Percentiles rank a stretch among this genome's conserved stretches.
These are phyloP conservation scores for Nesometra sesokonis DNA, from an alignment of 35 echinoderm and acorn worm species.

Conservation along the genomic window DNA sequence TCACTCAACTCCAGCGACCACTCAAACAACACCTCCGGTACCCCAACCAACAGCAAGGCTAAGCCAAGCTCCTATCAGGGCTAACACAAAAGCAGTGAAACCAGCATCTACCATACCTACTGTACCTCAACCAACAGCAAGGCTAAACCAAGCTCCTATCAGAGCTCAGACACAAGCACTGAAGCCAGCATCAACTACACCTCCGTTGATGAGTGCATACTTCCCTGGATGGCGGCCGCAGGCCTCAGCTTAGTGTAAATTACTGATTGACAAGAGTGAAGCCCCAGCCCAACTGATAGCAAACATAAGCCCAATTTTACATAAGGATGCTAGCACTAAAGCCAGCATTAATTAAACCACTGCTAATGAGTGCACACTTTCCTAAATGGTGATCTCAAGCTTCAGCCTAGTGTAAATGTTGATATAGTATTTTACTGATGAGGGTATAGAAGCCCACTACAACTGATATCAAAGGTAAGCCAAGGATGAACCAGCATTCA, in stretches of 20 bases:
- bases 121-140: neutral
- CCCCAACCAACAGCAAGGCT: neutral
- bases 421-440: no score
- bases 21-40: neutral
- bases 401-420: no score
- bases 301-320: no score
- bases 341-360: no score
- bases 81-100: neutral
- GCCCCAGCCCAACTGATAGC: no score
- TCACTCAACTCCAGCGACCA: neutral
- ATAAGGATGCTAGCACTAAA: no score
- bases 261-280: no score
- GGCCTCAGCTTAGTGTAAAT: neutral
- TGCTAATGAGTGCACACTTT: no score
- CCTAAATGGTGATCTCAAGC: no score
- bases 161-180: neutral
- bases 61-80: neutral
- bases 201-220: conserved; percentile 80
- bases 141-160: neutral
- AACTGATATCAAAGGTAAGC: no score
- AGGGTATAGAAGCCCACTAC: no score
- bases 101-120: neutral
- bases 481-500: no score
- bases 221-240: conserved; percentile 17
- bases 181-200: neutral